A percentile compares a stretch with the other conserved stretches of the same genome.
Evolutionary conservation across 2,113 vertebrate species (phyloP).

Genomic region (Tringa solitaria): DNA sequence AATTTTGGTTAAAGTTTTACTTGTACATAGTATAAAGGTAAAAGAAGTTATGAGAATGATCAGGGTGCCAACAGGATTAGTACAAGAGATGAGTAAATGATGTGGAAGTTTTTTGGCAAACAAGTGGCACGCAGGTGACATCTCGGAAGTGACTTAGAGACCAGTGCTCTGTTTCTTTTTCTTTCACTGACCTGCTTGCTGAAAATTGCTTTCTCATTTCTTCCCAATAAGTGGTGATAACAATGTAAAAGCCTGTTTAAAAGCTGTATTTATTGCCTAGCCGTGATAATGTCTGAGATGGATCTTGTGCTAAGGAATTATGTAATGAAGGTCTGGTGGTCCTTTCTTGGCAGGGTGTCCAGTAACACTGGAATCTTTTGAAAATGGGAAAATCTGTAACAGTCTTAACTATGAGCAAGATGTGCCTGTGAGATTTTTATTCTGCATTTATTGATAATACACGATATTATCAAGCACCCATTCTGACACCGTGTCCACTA

Average conservation of each 20-base stretch:
- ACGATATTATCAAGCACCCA: background rate
- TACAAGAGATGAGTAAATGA: background rate
- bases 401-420: background rate
- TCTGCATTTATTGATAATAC: background rate
- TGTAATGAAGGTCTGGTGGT: background rate
- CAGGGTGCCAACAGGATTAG: background rate
- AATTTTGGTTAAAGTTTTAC: background rate
- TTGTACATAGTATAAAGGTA: rapidly evolving
- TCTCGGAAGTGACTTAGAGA: background rate
- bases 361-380: background rate
- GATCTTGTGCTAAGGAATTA: background rate
- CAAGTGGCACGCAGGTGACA: background rate
- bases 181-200: background rate
- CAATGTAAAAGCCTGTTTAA: rapidly evolving
- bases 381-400: background rate
- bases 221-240: background rate
- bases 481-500: background rate
- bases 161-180: background rate
- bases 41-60: background rate
- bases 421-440: background rate
- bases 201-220: background rate
- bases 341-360: background rate
- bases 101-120: background rate
- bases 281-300: background rate
- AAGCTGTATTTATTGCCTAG: background rate